Percentiles rank a stretch among this genome's conserved stretches.
Evolutionary conservation across 2,797 vertebrate genomes (phyloP).

Genomic region (Gallinago stenura): DNA sequence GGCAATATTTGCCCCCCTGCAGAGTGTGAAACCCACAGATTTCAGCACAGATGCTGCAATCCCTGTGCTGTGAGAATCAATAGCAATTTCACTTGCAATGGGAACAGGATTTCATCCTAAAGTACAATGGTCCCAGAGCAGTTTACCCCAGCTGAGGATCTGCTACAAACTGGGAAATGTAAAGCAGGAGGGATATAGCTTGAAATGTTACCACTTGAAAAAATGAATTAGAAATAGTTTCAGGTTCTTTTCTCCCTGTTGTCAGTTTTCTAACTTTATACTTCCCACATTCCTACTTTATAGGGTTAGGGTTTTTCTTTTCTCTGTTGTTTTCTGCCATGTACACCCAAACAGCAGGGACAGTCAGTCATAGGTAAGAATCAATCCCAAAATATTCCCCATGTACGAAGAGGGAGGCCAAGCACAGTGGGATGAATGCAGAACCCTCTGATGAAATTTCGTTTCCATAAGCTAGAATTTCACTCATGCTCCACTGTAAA

Average conservation of each 20-base stretch:
- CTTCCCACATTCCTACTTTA: background rate
- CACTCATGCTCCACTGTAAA: background rate
- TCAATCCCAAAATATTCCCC: background rate
- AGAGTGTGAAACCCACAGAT: constrained; percentile 56
- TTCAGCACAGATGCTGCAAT: constrained; percentile 39
- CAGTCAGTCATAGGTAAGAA: background rate
- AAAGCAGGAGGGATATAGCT: background rate
- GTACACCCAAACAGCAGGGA: background rate
- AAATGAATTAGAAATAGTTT: background rate
- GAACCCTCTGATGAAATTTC: background rate
- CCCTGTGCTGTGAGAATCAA: background rate
- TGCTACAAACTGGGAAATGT: background rate
- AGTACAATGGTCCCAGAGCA: background rate
- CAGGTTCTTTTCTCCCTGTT: background rate
- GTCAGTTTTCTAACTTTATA: background rate
- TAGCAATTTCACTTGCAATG: background rate
- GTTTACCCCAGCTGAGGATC: background rate
- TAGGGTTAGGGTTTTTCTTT: fast-evolving
- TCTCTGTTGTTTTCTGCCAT: background rate
- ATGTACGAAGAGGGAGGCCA: fast-evolving
- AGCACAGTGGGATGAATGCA: background rate
- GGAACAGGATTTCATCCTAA: background rate
- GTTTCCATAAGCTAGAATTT: background rate
- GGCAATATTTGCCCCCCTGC: background rate
- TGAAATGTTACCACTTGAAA: background rate